Percentiles rank a stretch among this genome's conserved stretches.
phyloP scores from a whole-genome alignment of 2,888 invertebrate genomes.

The Papilio demoleus region DNA sequence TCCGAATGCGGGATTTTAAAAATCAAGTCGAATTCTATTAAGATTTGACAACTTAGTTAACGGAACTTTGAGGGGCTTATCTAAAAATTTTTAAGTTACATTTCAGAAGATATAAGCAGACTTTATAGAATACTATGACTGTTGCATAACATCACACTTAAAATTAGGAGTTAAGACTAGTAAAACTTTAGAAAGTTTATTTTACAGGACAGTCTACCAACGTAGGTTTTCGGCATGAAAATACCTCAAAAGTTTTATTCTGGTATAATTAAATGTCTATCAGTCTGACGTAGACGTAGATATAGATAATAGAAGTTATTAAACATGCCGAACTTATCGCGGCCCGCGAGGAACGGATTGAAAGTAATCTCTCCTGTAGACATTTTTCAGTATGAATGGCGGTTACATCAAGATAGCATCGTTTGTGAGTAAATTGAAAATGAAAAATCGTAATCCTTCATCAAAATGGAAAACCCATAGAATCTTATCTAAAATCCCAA shows the following conservation, averaged over 20 bases:
- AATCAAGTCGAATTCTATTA: background rate
- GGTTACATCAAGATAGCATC: conserved; percentile 62
- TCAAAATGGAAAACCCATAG: conserved; percentile 50
- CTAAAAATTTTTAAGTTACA: too few species aligned
- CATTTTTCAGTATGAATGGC: conserved; percentile 64
- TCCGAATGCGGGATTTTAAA: background rate
- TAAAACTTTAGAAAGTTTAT: background rate
- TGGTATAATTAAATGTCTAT: conserved; percentile 70
- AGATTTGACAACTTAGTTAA: background rate
- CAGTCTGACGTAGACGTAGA: conserved; percentile 60
- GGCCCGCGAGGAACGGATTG: conserved; percentile 64
- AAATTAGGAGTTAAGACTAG: background rate
- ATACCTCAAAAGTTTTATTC: conserved; percentile 50
- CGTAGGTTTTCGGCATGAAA: background rate
- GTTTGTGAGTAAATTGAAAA: conserved; percentile 60
- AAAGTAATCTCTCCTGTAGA: conserved; percentile 70
- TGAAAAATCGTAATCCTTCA: conserved; percentile 62
- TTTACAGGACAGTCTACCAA: background rate
- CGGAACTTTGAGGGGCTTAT: background rate
- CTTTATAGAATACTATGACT: background rate
- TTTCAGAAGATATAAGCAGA: too few species aligned
- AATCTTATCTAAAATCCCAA: conserved; percentile 30
- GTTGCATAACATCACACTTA: background rate
- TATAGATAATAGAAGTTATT: conserved; percentile 73
- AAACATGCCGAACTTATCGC: conserved; percentile 72